Evolutionary conservation across 2,797 vertebrate genomes (phyloP).

Genomic region (Nyctalus aviator): DNA sequence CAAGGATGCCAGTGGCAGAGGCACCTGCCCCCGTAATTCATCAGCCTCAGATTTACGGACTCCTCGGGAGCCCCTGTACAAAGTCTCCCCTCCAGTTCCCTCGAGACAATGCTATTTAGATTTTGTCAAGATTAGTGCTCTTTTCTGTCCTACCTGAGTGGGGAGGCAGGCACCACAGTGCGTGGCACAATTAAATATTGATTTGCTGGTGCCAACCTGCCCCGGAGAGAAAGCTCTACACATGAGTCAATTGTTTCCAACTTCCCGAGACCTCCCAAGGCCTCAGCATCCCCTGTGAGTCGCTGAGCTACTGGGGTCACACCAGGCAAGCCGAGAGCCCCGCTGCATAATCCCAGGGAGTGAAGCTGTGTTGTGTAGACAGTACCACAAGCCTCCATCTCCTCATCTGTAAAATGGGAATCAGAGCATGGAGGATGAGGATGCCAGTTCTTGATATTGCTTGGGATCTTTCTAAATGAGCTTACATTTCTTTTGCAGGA

Average conservation of each 20-base stretch:
- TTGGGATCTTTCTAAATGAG: not conserved
- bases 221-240: not conserved
- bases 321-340: not conserved
- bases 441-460: not conserved
- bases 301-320: not conserved
- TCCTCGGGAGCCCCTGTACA: conserved; percentile 31
- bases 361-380: not conserved
- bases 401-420: not conserved
- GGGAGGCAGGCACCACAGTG: not conserved
- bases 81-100: conserved; percentile 77
- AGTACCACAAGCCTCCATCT: not conserved
- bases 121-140: conserved; percentile 78
- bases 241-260: not conserved
- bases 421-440: not conserved
- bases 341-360: no score
- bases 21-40: conserved; percentile 74
- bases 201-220: not conserved
- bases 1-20: conserved; percentile 62
- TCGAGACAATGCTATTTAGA: conserved; percentile 78
- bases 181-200: not conserved
- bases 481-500: not conserved
- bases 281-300: no score
- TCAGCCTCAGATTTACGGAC: conserved; percentile 79
- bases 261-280: not conserved
- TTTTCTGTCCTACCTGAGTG: conserved; percentile 8